Percentiles rank a stretch among this genome's conserved stretches.
Evolutionary conservation across 2,797 vertebrate genomes (phyloP).

Genomic region (Aplochiton taeniatus): DNA sequence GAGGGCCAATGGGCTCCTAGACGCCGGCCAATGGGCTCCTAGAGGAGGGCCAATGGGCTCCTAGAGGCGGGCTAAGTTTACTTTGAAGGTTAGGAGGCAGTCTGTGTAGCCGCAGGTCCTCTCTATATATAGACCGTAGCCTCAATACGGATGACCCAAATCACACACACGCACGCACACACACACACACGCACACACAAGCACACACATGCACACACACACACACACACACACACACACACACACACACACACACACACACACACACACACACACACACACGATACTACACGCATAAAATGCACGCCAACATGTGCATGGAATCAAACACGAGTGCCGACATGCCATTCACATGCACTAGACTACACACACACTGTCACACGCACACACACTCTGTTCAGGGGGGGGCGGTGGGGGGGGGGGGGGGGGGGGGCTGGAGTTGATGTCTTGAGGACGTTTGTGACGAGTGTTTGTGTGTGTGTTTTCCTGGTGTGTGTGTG

Average conservation of each 20-base stretch:
- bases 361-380: slow-evolving; percentile 3
- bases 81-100: slow-evolving; percentile 44
- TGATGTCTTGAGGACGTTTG: too few relatives aligned
- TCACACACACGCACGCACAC: slow-evolving; percentile 22
- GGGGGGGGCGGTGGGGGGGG: slow-evolving; percentile 35
- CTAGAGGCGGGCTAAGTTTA: slow-evolving; percentile 17
- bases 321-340: too few relatives aligned
- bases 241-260: slow-evolving; percentile 32
- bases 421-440: too few relatives aligned
- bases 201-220: slow-evolving; percentile 5
- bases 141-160: slow-evolving; percentile 79
- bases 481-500: background rate
- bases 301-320: too few relatives aligned
- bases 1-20: too few relatives aligned
- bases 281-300: background rate
- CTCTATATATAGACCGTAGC: slow-evolving; percentile 76
- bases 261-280: slow-evolving; percentile 7
- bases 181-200: background rate
- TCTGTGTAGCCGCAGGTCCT: slow-evolving; percentile 61
- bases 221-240: slow-evolving; percentile 7
- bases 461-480: background rate
- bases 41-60: slow-evolving; percentile 12
- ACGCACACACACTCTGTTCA: slow-evolving; percentile 47
- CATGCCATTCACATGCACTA: too few relatives aligned
- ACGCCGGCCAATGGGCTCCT: too few relatives aligned